A percentile compares a stretch with the other conserved stretches of the same genome.
Evolutionary conservation across 2,113 vertebrate genomes (phyloP).

Genomic region (Hyperopisus bebe): DNA sequence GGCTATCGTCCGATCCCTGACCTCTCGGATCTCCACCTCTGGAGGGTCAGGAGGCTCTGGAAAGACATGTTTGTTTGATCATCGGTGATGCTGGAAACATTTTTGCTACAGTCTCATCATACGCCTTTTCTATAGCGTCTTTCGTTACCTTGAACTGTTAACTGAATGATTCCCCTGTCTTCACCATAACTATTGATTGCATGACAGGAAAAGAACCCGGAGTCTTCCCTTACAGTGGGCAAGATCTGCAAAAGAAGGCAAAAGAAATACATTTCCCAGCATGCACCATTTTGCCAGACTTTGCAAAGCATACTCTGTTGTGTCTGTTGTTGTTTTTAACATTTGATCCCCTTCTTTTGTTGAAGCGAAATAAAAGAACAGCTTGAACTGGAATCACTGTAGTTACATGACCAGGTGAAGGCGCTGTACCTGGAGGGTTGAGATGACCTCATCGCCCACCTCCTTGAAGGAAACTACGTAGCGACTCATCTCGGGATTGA

Average conservation of each 20-base stretch:
- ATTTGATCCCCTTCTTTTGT: background rate
- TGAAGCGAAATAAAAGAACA: background rate
- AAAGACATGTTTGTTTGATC: background rate
- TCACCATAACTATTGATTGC: slow-evolving; percentile 98
- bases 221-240: slow-evolving; percentile 93
- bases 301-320: background rate
- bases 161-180: slow-evolving; percentile 95
- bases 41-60: slow-evolving; percentile 91
- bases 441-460: slow-evolving; percentile 87
- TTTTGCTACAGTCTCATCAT: background rate
- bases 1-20: slow-evolving; percentile 89
- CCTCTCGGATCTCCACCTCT: slow-evolving; percentile 92
- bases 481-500: slow-evolving; percentile 93
- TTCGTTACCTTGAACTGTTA: slow-evolving; percentile 90
- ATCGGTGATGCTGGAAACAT: background rate
- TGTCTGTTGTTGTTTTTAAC: background rate
- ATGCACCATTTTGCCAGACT: background rate
- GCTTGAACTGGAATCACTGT: background rate
- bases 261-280: slow-evolving; percentile 19
- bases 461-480: slow-evolving; percentile 93
- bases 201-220: slow-evolving; percentile 97
- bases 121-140: background rate
- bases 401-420: background rate
- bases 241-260: slow-evolving; percentile 72
- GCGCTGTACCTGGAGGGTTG: slow-evolving; percentile 75